Conservation (phyloP, 2,797 vertebrate genomes). For the Pangasius djambal region DNA sequence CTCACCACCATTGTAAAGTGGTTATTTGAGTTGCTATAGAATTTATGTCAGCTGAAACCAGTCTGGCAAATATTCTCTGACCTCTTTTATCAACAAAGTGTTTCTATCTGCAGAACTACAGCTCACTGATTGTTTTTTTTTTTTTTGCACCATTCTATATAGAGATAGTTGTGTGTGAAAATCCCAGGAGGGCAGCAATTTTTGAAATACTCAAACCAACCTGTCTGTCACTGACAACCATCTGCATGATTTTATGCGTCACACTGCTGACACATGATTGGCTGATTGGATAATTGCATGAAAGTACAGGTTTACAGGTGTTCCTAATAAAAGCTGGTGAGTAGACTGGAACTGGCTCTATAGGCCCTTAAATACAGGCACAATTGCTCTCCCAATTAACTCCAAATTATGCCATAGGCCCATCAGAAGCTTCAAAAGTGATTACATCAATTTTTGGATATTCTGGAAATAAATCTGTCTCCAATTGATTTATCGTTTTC, state of each 20-base stretch:
- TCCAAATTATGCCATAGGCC: background rate
- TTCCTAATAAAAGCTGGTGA: background rate
- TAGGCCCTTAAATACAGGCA: background rate
- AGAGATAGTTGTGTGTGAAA: background rate
- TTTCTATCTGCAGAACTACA: background rate
- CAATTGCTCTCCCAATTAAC: background rate
- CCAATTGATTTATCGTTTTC: background rate
- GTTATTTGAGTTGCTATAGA: background rate
- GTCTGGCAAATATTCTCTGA: background rate
- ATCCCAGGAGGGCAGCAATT: background rate
- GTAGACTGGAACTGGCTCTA: background rate
- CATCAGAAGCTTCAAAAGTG: background rate
- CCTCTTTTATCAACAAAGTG: background rate
- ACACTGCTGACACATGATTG: background rate
- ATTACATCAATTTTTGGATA: background rate
- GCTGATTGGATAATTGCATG: background rate
- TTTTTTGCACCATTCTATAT: background rate
- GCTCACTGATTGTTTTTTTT: background rate
- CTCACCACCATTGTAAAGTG: background rate
- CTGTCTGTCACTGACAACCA: background rate
- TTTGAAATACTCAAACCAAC: background rate
- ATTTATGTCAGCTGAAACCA: background rate
- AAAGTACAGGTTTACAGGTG: background rate
- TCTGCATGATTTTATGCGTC: background rate
- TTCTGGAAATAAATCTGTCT: background rate